Base-by-base conservation (phyloP, 2,888 invertebrate genomes). In the Seladonia tumulorum region DNA sequence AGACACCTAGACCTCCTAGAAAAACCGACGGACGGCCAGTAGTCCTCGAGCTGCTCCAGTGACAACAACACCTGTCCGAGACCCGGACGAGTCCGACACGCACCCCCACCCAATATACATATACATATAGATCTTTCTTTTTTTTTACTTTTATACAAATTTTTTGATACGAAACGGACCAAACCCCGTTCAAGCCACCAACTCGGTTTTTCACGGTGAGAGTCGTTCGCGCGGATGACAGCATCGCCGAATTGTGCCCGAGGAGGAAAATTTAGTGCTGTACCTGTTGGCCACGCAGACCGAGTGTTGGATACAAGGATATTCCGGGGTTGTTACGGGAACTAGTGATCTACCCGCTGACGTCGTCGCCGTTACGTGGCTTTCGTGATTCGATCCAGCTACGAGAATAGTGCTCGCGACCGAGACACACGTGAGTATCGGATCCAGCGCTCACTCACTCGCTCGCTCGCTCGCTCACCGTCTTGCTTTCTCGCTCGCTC, bases 91-190 rank as follows among this genome's bases (percentile, higher is more conserved):
- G 63, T 63, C 29, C 63, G 18, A 29, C 63, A 18, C 29, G 60
- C 63, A 29, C 0, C 35, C 5, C 63, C 29, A 29, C 29, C 63
- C 7, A n/a, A 10, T 1, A 47, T 14, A 47, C 3, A 57, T 12
- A 57, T 16, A 63, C 14, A 63, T 8, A 29, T 63, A 63, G 63
- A 63, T 63, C 29, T 63, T 29, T 63, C 81, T 70, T 88, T 89
- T 89, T 89, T 89, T 89, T 84, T 89, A 89, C 90, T 89, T 89
- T 89, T 89, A 85, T 89, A 89, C 81, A 35, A 71, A 75, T 35
- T 72, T 10, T 39, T 35, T 39, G 63, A 53, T 53, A 82, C 57
- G 10, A 49, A 18, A n/a, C 70, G 29, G 68, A 10, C 39, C 22
- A 57, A 57, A 57, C 2, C 53, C 57, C n/a, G n/a, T 57, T n/a